These are phyloP conservation scores for Bombus pascuorum DNA, from an alignment of 1,140 invertebrate genomes.

Conservation along the genomic window DNA sequence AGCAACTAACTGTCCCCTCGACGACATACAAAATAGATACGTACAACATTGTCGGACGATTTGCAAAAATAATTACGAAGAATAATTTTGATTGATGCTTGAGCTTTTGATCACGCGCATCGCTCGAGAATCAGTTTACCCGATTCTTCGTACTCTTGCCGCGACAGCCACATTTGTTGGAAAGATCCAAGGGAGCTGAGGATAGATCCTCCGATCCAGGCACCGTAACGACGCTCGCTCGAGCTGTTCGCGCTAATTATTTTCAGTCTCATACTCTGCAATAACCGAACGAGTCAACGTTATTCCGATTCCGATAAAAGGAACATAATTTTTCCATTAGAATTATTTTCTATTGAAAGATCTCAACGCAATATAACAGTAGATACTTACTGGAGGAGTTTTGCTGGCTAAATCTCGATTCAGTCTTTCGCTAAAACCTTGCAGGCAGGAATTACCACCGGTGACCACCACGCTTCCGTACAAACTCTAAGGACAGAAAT, in stretches of 20 bases:
- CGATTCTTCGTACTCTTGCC: conserved; percentile 97
- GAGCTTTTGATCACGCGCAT: conserved; percentile 64
- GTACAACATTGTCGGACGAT: background rate
- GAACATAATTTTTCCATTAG: too few relatives aligned
- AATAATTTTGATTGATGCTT: conserved; percentile 30
- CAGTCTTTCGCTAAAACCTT: conserved; percentile 92
- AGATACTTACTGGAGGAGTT: conserved; percentile 87
- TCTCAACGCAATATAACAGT: background rate
- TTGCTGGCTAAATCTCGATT: conserved; percentile 93
- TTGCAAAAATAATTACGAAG: conserved; percentile 26
- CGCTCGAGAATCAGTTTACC: conserved; percentile 96
- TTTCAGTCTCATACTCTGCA: conserved; percentile 92
- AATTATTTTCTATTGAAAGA: too few relatives aligned
- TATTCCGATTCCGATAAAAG: background rate
- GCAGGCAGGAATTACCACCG: conserved; percentile 92
- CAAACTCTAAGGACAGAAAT: conserved; percentile 78
- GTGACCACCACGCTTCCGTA: conserved; percentile 96
- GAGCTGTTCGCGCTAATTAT: conserved; percentile 92
- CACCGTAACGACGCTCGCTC: conserved; percentile 94
- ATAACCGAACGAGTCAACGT: conserved; percentile 54
- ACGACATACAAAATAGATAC: background rate
- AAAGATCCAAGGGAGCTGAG: conserved; percentile 97
- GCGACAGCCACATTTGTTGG: conserved; percentile 99
- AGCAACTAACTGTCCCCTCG: background rate
- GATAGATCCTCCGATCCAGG: conserved; percentile 98